phyloP scores from a whole-genome alignment of 2,113 vertebrate species.

The Peromyscus maniculatus region DNA sequence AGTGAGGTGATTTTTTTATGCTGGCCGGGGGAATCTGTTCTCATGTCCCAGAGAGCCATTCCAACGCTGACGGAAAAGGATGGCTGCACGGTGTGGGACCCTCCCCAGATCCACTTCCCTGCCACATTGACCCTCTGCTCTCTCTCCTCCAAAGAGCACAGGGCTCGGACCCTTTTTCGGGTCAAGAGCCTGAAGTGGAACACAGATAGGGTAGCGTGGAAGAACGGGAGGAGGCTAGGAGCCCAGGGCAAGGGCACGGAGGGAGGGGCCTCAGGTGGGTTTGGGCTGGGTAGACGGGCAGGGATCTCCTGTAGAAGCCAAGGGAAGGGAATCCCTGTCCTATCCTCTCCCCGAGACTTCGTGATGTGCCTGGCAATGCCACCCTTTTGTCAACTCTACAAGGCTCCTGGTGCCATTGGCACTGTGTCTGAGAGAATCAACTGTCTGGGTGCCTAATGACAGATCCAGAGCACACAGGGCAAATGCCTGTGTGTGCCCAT shows the following conservation, averaged over 20 bases:
- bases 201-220: accelerated
- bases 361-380: constrained; percentile 53
- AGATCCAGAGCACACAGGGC: not conserved
- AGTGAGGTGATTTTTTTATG: not conserved
- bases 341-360: constrained; percentile 47
- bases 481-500: no score
- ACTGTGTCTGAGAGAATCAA: constrained; percentile 69
- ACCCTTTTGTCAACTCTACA: constrained; percentile 68
- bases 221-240: not conserved
- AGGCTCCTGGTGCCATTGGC: constrained; percentile 52
- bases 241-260: accelerated
- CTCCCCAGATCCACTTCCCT: not conserved
- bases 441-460: constrained; percentile 75
- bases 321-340: constrained; percentile 11
- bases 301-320: not conserved
- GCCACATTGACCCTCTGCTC: not conserved
- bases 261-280: not conserved
- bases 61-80: no score
- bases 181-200: not conserved
- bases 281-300: not conserved
- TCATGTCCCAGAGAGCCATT: not conserved
- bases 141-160: not conserved
- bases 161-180: not conserved
- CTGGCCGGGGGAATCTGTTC: accelerated
- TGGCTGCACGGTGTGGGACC: not conserved